Evolutionary conservation across 2,888 invertebrate genomes (phyloP), one percentile per base, ranked within the genome.

Genomic region (Trachelus tabidus): DNA sequence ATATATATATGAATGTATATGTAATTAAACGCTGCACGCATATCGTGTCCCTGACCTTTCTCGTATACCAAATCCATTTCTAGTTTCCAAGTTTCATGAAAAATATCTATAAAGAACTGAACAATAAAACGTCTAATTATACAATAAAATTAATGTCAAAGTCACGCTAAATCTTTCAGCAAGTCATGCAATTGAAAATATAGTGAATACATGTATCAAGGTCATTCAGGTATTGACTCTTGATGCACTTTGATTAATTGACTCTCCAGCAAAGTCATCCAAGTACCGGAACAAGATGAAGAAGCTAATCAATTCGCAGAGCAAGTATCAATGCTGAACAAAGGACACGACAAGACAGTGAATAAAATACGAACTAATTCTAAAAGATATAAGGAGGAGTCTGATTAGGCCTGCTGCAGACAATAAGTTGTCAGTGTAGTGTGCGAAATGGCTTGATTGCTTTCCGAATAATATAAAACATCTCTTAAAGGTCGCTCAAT

Each of bases 341-440:
- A 56, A 23, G 56, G 56, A 56, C 23, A 56, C 56, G 56, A 56
- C 23, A 56, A 56, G 56, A 56, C 56, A 56, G 56, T 9, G 56
- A 56, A 56, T 56, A 23, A 56, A 23, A 9, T 56, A 56, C 9
- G 23, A 56, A 56, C 23, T 56, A 56, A 56, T 56, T 71, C 31
- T 11, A 31, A 71, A 71, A 71, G 31, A 71, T 71, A 33, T 30
- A 69, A 71, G 85, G 79, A 89, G 85, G 88, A 88, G 86, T 91
- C 91, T 90, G 91, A 91, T 91, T 91, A 91, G 91, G 90, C 85
- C 90, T 91, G 90, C 87, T 85, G 85, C 89, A 87, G 84, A 85
- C 81, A 85, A 85, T 88, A 9, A 56, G 23, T 56, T 56, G 23
- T 56, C 56, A 56, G 23, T 23, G 56, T 56, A 77, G 75, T 75